Percentiles rank a stretch among this genome's conserved stretches.
Evolutionary conservation across 2,113 vertebrate species (phyloP).

Genomic region (Eupsittula cactorum): DNA sequence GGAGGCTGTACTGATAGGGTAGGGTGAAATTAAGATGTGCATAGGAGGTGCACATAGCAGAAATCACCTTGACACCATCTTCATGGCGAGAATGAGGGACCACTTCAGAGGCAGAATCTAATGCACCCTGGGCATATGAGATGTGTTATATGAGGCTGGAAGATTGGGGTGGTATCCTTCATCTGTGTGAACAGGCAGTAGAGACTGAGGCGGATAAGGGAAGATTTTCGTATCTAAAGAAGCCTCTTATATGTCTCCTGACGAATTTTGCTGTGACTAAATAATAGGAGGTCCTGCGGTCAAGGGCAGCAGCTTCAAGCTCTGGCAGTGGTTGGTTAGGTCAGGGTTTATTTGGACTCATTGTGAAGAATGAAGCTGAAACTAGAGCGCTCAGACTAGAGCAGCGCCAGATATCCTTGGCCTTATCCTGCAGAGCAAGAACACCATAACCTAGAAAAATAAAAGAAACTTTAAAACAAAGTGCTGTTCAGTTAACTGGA

Average conservation of each 20-base stretch:
- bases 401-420: not conserved
- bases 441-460: not conserved
- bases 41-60: not conserved
- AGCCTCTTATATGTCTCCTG: not conserved
- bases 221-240: not conserved
- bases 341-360: not conserved
- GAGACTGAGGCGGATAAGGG: not conserved
- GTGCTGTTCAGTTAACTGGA: not conserved
- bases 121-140: accelerated
- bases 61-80: not conserved
- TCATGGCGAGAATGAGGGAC: accelerated
- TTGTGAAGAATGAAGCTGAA: not conserved
- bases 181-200: not conserved
- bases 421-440: not conserved
- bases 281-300: not conserved
- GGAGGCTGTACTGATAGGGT: not conserved
- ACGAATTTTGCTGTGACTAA: not conserved
- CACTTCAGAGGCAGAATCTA: not conserved
- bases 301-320: not conserved
- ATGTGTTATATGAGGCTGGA: not conserved
- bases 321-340: not conserved
- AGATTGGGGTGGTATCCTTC: not conserved
- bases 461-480: not conserved
- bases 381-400: not conserved
- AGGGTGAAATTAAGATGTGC: not conserved